Evolutionary conservation across 2,888 invertebrate species (phyloP).

Genomic region (Plutella xylostella): DNA sequence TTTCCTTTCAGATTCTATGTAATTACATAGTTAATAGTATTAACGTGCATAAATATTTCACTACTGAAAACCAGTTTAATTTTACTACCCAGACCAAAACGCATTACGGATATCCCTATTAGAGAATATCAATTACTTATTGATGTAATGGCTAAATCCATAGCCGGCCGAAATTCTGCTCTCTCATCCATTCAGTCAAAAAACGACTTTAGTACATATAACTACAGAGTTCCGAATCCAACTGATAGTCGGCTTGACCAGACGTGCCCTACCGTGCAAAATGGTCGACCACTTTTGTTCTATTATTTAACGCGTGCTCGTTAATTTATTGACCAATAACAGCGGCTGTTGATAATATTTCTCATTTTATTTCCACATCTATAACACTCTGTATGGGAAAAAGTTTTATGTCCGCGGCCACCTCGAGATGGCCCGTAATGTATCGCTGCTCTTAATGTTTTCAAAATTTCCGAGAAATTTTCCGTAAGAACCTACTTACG

Average conservation of each 20-base stretch:
- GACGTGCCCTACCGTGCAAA: slow-evolving; percentile 5
- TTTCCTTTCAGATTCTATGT: too few species aligned
- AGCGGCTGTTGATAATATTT: slow-evolving; percentile 26
- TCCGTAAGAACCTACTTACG: too few species aligned
- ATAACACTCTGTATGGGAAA: background rate
- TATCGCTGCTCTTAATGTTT: too few species aligned
- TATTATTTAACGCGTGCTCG: slow-evolving; percentile 32
- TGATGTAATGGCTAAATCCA: slow-evolving; percentile 10
- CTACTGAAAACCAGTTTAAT: too few species aligned
- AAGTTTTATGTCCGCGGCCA: too few species aligned
- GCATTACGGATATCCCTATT: background rate
- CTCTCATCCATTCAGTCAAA: too few species aligned
- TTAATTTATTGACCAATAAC: slow-evolving; percentile 41
- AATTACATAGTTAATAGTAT: too few species aligned
- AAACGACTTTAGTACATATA: too few species aligned
- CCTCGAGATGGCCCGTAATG: too few species aligned
- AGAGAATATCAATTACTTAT: slow-evolving; percentile 16
- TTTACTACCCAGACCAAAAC: background rate
- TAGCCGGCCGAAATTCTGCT: background rate
- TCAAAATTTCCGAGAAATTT: too few species aligned
- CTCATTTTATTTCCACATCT: slow-evolving; percentile 20
- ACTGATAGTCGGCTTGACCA: background rate
- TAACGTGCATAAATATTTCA: too few species aligned
- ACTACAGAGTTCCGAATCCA: too few species aligned
- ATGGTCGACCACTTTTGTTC: slow-evolving; percentile 17